A percentile compares a stretch with the other conserved stretches of the same genome.
These are phyloP conservation scores for Petrocephalus zakoni DNA, from an alignment of 2,113 vertebrate genomes.

Conservation along the genomic window DNA sequence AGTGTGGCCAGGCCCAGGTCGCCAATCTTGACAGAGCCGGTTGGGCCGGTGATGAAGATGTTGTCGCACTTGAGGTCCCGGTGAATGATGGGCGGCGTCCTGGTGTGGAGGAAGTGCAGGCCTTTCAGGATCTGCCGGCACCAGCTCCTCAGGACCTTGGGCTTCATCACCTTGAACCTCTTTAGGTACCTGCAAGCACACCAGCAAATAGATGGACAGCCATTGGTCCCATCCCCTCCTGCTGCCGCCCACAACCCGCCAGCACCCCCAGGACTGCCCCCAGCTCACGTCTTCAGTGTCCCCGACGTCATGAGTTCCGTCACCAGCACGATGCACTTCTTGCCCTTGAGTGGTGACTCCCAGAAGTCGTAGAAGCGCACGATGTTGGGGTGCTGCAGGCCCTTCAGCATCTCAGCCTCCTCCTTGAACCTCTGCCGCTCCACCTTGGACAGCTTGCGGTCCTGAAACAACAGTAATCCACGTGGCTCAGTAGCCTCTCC, in stretches of 20 bases:
- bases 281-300: slow-evolving; percentile 85
- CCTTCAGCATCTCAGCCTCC: slow-evolving; percentile 92
- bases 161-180: slow-evolving; percentile 93
- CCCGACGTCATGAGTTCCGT: slow-evolving; percentile 93
- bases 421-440: slow-evolving; percentile 91
- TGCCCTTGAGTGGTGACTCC: slow-evolving; percentile 85
- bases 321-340: slow-evolving; percentile 87
- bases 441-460: slow-evolving; percentile 85
- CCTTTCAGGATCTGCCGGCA: slow-evolving; percentile 92
- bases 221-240: background rate
- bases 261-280: background rate
- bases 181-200: slow-evolving; percentile 74
- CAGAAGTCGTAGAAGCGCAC: slow-evolving; percentile 76
- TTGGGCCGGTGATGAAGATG: slow-evolving; percentile 84
- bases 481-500: background rate
- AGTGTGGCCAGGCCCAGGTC: slow-evolving; percentile 62
- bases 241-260: background rate
- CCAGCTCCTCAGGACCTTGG: slow-evolving; percentile 89
- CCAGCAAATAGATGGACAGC: background rate
- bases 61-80: slow-evolving; percentile 94
- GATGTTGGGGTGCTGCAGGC: slow-evolving; percentile 68
- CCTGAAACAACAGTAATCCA: slow-evolving; percentile 52
- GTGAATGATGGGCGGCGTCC: slow-evolving; percentile 90
- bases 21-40: slow-evolving; percentile 61
- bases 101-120: slow-evolving; percentile 84